phyloP scores from a whole-genome alignment of 2,888 invertebrate genomes.

The Geophilus truncorum region DNA sequence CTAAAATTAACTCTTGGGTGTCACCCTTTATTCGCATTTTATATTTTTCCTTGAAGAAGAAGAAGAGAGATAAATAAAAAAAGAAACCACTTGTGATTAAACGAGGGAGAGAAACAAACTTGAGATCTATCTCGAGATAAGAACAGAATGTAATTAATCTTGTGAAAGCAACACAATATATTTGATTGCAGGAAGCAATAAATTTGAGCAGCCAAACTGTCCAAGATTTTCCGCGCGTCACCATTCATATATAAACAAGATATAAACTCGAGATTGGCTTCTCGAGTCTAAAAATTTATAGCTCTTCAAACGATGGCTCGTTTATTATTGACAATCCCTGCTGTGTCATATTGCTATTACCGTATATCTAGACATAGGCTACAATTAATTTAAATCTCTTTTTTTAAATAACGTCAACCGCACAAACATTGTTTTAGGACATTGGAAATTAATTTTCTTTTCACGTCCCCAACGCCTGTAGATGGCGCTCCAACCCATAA shows the following conservation, averaged over 20 bases:
- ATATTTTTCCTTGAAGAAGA: not conserved
- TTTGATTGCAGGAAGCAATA: constrained; percentile 10
- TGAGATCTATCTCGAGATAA: not conserved
- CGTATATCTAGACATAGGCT: too few species aligned
- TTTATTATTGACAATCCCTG: not conserved
- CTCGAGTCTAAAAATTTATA: not conserved
- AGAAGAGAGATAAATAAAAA: too few species aligned
- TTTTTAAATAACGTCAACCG: not conserved
- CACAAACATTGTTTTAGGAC: too few species aligned
- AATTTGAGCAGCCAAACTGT: not conserved
- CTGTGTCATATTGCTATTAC: not conserved
- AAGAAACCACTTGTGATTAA: not conserved
- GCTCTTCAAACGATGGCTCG: not conserved
- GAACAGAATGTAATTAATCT: constrained; percentile 12
- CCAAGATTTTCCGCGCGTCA: constrained; percentile 6
- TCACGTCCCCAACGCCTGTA: too few species aligned
- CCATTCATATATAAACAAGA: not conserved
- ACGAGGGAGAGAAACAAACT: not conserved
- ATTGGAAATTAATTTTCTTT: too few species aligned
- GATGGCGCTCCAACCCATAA: too few species aligned
- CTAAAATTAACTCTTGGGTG: not conserved
- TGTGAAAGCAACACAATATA: not conserved
- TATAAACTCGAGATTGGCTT: constrained; percentile 9
- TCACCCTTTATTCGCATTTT: not conserved
- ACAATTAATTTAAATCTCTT: too few species aligned